A percentile compares a stretch with the other conserved stretches of the same genome.
phyloP scores from a whole-genome alignment of 2,888 invertebrate genomes.

The Heliconius ethilla region DNA sequence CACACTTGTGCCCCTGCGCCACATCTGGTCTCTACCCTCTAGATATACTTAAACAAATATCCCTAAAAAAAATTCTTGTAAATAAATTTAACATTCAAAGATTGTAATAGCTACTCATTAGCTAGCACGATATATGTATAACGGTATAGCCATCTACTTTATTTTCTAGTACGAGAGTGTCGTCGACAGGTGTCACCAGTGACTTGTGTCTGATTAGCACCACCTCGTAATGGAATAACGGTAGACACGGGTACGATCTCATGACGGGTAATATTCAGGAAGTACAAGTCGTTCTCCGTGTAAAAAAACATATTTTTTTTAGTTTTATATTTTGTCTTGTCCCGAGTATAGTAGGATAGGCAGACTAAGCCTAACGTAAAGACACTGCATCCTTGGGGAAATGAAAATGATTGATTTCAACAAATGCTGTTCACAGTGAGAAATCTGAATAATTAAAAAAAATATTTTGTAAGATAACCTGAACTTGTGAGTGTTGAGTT shows the following conservation, averaged over 20 bases:
- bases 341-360: background rate
- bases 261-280: background rate
- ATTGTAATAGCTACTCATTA: background rate
- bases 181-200: conserved; percentile 4
- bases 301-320: background rate
- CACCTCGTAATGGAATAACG: conserved; percentile 1
- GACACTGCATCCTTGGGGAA: background rate
- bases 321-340: background rate
- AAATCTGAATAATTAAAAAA: no score
- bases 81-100: background rate
- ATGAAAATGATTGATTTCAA: no score
- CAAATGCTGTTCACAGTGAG: no score
- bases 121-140: background rate
- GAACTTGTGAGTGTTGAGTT: no score
- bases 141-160: background rate
- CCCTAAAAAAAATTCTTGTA: no score
- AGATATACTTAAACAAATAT: no score
- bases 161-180: background rate
- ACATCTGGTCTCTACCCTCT: no score
- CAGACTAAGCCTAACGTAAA: background rate
- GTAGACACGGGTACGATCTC: background rate
- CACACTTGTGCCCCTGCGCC: no score
- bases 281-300: background rate
- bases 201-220: conserved; percentile 6
- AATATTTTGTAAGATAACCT: no score